Conservation (phyloP, 2,113 vertebrate species). For the Otus sunia region DNA sequence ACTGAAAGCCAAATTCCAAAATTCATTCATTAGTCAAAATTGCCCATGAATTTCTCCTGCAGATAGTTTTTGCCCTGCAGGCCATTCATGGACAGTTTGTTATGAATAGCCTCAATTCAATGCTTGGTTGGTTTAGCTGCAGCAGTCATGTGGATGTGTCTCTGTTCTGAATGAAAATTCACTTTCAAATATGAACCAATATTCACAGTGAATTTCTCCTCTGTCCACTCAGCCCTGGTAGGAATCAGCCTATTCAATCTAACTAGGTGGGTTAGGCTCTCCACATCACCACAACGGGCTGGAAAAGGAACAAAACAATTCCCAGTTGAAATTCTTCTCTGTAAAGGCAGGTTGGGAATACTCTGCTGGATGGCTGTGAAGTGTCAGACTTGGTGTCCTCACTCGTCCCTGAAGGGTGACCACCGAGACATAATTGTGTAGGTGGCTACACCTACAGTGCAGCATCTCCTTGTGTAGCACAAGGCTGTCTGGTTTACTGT, state of each 20-base stretch:
- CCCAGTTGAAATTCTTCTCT: not conserved
- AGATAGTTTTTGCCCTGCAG: slow-evolving; percentile 54
- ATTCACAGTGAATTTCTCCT: slow-evolving; percentile 8
- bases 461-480: not conserved
- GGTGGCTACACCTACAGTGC: not conserved
- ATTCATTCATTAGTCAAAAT: slow-evolving; percentile 64
- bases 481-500: not conserved
- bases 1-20: slow-evolving; percentile 29
- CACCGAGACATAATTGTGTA: not conserved
- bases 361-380: not conserved
- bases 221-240: not conserved
- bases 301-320: not conserved
- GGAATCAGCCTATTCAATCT: not conserved
- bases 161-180: slow-evolving; percentile 49
- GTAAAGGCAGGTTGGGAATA: not conserved
- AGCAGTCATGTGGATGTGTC: not conserved
- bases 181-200: slow-evolving; percentile 21
- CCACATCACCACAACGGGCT: not conserved
- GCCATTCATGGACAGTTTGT: slow-evolving; percentile 58
- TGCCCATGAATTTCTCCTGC: slow-evolving; percentile 28
- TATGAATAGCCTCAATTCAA: slow-evolving; percentile 62
- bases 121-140: slow-evolving; percentile 60
- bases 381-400: not conserved
- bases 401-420: not conserved
- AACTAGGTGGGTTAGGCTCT: not conserved